Conservation (phyloP, 2,888 invertebrate species). For the Pammene fasciana region DNA sequence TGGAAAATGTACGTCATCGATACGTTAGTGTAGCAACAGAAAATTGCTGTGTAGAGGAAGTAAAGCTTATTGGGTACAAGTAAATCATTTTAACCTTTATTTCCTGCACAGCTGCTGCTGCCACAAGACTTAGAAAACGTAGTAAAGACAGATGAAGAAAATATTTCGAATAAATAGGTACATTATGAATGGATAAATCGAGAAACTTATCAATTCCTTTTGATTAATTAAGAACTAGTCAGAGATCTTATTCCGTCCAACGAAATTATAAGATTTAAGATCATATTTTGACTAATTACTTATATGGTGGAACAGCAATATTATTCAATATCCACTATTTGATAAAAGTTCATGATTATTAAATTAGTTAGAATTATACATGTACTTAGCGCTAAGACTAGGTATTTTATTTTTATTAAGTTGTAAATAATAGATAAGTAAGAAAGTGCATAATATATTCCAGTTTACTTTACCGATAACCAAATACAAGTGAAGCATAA, state of each 20-base stretch:
- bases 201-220: slow-evolving; percentile 9
- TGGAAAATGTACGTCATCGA: not conserved
- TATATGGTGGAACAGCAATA: slow-evolving; percentile 28
- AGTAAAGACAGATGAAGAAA: too few species aligned
- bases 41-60: too few species aligned
- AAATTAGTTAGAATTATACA: slow-evolving; percentile 7
- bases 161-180: too few species aligned
- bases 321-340: slow-evolving; percentile 11
- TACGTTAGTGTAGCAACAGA: not conserved
- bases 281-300: slow-evolving; percentile 16
- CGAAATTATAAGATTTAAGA: slow-evolving; percentile 20
- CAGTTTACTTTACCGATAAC: slow-evolving; percentile 41
- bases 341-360: not conserved
- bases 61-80: too few species aligned
- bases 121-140: too few species aligned
- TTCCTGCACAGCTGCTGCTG: too few species aligned
- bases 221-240: slow-evolving; percentile 61
- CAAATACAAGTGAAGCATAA: slow-evolving; percentile 56
- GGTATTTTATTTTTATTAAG: slow-evolving; percentile 43
- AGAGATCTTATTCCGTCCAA: slow-evolving; percentile 46
- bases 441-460: slow-evolving; percentile 41
- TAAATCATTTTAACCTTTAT: too few species aligned
- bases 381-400: slow-evolving; percentile 7
- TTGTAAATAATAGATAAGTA: slow-evolving; percentile 57
- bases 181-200: not conserved